Evolutionary conservation across 2,113 vertebrate genomes (phyloP), one percentile per base, ranked within the genome.

Genomic region (Pandion haliaetus): DNA sequence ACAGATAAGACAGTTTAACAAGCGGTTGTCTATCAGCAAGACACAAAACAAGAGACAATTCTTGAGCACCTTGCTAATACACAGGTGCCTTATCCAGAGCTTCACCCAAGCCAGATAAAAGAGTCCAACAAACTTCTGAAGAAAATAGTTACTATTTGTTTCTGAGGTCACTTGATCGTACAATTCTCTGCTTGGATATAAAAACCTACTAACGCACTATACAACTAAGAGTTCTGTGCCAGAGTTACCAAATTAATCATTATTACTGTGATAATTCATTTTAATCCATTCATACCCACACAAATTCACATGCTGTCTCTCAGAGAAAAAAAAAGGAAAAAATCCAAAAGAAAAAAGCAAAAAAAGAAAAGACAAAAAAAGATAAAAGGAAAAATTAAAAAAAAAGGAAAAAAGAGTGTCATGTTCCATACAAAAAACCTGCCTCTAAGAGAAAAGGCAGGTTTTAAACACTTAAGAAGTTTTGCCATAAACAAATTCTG

Each of bases 351-450:
- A 14, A 44, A 42, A 17, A 23, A n/a, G 31, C 24, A 20, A 45
- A 16, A 19, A 42, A n/a, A 29, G 10, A 47, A 32, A 15, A 31
- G n/a, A 18, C 29, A 23, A 28, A 42, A 31, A 17, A 25, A 13
- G 12, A n/a, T 5, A 5, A 8, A 5, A 45, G n/a, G 20, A 12
- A 15, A 5, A 9, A 2, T 31, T 9, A 16, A 8, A 29, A 36
- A 34, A n/a, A 17, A 32, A 7, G 20, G 10, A 20, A 17, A 28
- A 50, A 10, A 10, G 5, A 18, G 1, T 11, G 24, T 70, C 50
- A 5, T 16, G 45, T 55, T 82, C 15, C 9, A 66, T 29, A 32
- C 2, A 49, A 65, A 82, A 80, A 44, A 13, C 1, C 9, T 20
- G 17, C 5, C 14, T 15, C 16, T 45, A 76, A 74, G 49, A 38